Conservation (phyloP, 2,797 vertebrate genomes). For the Phoxinus dragarum region DNA sequence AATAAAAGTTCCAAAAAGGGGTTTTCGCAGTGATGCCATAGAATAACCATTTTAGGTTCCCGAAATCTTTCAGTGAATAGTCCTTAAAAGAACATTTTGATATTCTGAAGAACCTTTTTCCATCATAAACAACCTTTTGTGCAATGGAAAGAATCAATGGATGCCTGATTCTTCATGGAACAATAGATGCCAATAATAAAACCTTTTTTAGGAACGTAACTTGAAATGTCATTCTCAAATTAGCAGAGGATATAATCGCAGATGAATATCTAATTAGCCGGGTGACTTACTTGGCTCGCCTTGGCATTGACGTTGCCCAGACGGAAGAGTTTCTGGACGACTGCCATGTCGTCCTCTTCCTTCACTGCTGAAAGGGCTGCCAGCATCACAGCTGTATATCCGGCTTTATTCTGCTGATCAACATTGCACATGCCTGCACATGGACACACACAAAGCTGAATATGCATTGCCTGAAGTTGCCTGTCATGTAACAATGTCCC, state of each 20-base stretch:
- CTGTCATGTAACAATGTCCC: not conserved
- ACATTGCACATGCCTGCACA: slow-evolving; percentile 65
- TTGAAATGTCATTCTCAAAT: slow-evolving; percentile 4
- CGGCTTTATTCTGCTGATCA: slow-evolving; percentile 93
- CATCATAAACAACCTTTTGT: not conserved
- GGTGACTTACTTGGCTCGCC: slow-evolving; percentile 86
- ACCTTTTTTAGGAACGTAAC: not conserved
- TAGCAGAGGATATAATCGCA: not conserved
- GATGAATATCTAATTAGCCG: slow-evolving; percentile 5
- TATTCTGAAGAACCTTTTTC: not conserved
- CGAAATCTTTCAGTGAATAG: not conserved
- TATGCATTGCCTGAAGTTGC: not conserved
- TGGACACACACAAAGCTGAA: not conserved
- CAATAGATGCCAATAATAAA: not conserved
- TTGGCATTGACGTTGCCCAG: slow-evolving; percentile 91
- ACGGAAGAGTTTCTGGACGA: slow-evolving; percentile 89
- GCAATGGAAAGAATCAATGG: not conserved
- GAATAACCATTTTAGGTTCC: not conserved
- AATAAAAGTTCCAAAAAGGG: not conserved
- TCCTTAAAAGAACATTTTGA: not conserved
- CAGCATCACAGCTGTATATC: slow-evolving; percentile 96
- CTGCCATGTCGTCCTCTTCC: slow-evolving; percentile 84
- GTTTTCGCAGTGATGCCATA: not conserved
- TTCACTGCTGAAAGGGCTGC: slow-evolving; percentile 89
- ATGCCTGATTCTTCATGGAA: not conserved